A percentile compares a stretch with the other conserved stretches of the same genome.
Evolutionary conservation across 1,140 invertebrate species (phyloP).

Genomic region (Hycleus cichorii): DNA sequence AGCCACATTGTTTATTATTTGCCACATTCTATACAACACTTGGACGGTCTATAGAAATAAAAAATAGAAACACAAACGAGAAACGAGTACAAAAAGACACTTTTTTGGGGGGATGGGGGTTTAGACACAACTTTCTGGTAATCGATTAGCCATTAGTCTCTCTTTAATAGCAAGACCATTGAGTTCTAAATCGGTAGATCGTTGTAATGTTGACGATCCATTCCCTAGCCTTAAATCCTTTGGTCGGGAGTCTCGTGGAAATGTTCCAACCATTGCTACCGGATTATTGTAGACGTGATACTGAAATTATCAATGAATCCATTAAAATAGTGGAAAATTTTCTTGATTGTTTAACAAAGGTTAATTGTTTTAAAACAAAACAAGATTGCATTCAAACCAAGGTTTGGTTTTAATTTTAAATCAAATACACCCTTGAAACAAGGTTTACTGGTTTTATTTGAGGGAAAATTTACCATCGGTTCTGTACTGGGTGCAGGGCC

Average conservation of each 20-base stretch:
- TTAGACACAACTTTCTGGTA: constrained; percentile 70
- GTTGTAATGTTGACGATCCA: constrained; percentile 29
- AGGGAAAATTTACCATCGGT: constrained; percentile 2
- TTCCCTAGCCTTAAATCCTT: constrained; percentile 38
- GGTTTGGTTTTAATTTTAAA: no score
- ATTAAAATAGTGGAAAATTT: neutral
- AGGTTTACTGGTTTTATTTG: neutral
- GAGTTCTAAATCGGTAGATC: constrained; percentile 39
- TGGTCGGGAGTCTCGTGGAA: constrained; percentile 38
- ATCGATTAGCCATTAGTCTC: constrained; percentile 62
- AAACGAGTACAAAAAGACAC: neutral
- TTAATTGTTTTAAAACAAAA: no score
- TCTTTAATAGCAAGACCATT: constrained; percentile 68
- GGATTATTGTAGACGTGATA: constrained; percentile 41
- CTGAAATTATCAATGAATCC: constrained; percentile 20
- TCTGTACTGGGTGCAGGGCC: constrained; percentile 22
- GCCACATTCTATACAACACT: neutral
- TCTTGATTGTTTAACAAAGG: no score
- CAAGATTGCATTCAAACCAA: no score
- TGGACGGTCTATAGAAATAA: neutral
- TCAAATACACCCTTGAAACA: no score
- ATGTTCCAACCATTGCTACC: constrained; percentile 37
- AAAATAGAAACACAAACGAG: no score
- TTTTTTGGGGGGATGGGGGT: neutral
- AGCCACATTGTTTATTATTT: no score